Base-by-base conservation (phyloP, 2,888 invertebrate species). In the Dryococelus australis region DNA sequence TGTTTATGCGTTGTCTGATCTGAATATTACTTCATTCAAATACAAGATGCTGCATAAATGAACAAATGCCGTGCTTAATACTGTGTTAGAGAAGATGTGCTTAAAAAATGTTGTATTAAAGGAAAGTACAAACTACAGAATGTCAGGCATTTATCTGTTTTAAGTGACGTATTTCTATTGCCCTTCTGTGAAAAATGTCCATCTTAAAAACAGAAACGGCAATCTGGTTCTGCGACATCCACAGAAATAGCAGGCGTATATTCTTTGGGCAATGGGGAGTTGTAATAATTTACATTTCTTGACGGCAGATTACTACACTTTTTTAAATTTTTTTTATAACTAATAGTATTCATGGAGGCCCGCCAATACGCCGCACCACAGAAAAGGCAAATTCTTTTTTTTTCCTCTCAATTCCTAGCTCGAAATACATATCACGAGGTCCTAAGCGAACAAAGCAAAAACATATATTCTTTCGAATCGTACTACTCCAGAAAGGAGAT, bases 381-480 rank as follows among this genome's bases (percentile, higher is more conserved):
- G n/a, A 65, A 65, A 51, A 24, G 65, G 65, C 65, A 65, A n/a
- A n/a, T n/a, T 65, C 65, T n/a, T n/a, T 24, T 65, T 65, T 65
- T 65, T 65, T n/a, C 24, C 24, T 16, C n/a, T n/a, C 24, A 6
- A 51, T 51, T 51, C 51, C 16, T 65, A n/a, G n/a, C 65, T 16
- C n/a, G 65, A 65, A 65, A 65, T 65, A 65, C 65, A 65, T 65
- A 65, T 65, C 65, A 65, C 24, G n/a, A 65, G 24, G 65, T n/a
- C 65, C 65, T 65, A 65, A 65, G 65, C 65, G n/a, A n/a, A 65
- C 65, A 65, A 65, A 65, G 65, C 65, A 65, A 65, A 65, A 65
- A 65, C 65, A 65, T 65, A n/a, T 65, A 65, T 65, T 65, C n/a
- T 65, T 65, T 65, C 65, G 65, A 65, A n/a, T 65, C 65, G 24